phyloP scores from a whole-genome alignment of 2,113 vertebrate species.

The Scalopus aquaticus region DNA sequence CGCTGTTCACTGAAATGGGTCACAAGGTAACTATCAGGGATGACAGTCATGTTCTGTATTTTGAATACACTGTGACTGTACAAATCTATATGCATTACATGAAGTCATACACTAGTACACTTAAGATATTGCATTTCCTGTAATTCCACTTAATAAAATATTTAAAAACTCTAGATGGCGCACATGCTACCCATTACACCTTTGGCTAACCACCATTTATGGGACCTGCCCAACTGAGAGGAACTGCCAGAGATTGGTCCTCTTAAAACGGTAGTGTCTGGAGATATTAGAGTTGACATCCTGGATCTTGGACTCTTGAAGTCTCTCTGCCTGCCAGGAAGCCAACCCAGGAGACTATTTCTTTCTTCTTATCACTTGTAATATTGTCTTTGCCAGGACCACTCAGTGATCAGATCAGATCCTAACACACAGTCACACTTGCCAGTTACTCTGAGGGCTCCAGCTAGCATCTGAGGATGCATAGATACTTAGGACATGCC shows the following conservation, averaged over 20 bases:
- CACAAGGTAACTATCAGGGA: not conserved
- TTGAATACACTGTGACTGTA: not conserved
- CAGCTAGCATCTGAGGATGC: not conserved
- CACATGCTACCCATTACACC: not conserved
- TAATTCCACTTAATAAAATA: not conserved
- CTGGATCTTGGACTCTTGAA: not conserved
- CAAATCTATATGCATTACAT: not conserved
- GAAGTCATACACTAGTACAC: not conserved
- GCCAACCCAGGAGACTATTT: not conserved
- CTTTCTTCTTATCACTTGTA: not conserved
- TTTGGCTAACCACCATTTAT: not conserved
- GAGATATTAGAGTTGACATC: not conserved
- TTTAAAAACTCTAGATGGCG: not conserved
- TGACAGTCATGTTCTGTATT: not conserved
- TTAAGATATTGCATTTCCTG: not conserved
- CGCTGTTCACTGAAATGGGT: not conserved
- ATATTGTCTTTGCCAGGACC: not conserved
- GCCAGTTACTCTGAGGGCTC: not conserved
- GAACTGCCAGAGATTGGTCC: not conserved
- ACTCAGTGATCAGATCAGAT: not conserved
- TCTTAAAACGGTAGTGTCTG: not conserved
- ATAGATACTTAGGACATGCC: not conserved
- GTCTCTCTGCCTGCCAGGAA: not conserved
- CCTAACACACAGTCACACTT: not conserved
- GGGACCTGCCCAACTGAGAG: not conserved